phyloP scores from a whole-genome alignment of 2,113 vertebrate species.

The Lepus europaeus region DNA sequence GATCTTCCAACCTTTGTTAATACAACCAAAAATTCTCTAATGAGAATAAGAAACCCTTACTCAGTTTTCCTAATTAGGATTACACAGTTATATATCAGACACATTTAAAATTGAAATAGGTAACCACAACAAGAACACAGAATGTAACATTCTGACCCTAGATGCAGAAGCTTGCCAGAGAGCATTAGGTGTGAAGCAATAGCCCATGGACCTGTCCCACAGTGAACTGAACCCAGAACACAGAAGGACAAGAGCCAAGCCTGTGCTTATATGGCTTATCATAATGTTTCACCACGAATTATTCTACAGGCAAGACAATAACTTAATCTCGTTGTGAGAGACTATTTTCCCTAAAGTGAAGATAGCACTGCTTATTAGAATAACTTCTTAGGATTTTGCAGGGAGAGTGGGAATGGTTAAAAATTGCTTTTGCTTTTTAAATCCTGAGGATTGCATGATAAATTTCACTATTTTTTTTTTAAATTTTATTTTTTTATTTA shows the following conservation, averaged over 20 bases:
- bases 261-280: not conserved
- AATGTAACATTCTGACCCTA: not conserved
- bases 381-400: not conserved
- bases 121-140: not conserved
- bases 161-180: not conserved
- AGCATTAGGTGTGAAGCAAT: not conserved
- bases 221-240: not conserved
- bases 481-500: no score
- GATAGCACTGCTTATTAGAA: not conserved
- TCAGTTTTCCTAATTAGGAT: constrained; percentile 42
- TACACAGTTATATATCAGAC: not conserved
- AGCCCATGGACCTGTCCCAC: not conserved
- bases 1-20: constrained; percentile 42
- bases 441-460: not conserved
- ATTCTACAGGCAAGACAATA: not conserved
- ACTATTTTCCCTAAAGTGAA: not conserved
- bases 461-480: not conserved
- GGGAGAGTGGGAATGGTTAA: not conserved
- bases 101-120: constrained; percentile 17
- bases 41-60: constrained; percentile 36
- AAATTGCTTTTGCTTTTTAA: constrained; percentile 9
- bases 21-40: constrained; percentile 38
- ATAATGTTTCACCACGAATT: not conserved
- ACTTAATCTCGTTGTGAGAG: not conserved
- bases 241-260: fast-evolving